Evolutionary conservation across 2,113 vertebrate species (phyloP), one percentile per base, ranked within the genome.

Genomic region (Dendropsophus ebraccatus): DNA sequence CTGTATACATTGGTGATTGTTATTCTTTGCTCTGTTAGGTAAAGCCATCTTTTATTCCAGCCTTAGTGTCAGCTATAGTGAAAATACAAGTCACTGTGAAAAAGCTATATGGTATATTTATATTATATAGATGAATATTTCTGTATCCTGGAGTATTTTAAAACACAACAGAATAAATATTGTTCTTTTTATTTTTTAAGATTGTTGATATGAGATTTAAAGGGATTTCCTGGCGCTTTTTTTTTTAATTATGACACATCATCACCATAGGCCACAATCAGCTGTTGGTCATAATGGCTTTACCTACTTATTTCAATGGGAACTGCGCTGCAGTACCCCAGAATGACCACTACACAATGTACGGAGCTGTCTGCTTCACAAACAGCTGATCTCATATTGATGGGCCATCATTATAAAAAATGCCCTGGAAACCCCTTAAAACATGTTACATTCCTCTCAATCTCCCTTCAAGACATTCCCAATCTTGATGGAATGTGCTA

Each of bases 71-170:
- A 23, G 67, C 35, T 70, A 70, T 23, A 70, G 67, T 69, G 67
- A 41, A 41, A 76, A 32, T 52, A 76, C 25, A 76, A 77, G 25
- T 32, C 49, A 70, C 67, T 76, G 74, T 77, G 74, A 54, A 32
- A 77, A 32, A 76, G 73, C 73, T 30, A 52, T 14, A 65, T 81
- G 56, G 28, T 81, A 47, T 47, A 62, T 81, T 81, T 45, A 65
- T 45, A 47, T 28, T 62, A 65, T 47, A 81, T 47, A 28, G 58
- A 60, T 28, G 10, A 65, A 65, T 65, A 65, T 81, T 65, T 81
- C 14, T 81, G n/a, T 81, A 65, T 37, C 37, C 19, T 56, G 72
- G 23, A n/a, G 41, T 49, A 54, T 76, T 49, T 50, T 50, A 32
- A 4, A 52, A 50, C 47, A 52, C 10, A 62, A 58, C 37, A 47